These are phyloP conservation scores for Willowsia nigromaculata DNA, from an alignment of 2,888 invertebrate genomes.

Conservation along the genomic window DNA sequence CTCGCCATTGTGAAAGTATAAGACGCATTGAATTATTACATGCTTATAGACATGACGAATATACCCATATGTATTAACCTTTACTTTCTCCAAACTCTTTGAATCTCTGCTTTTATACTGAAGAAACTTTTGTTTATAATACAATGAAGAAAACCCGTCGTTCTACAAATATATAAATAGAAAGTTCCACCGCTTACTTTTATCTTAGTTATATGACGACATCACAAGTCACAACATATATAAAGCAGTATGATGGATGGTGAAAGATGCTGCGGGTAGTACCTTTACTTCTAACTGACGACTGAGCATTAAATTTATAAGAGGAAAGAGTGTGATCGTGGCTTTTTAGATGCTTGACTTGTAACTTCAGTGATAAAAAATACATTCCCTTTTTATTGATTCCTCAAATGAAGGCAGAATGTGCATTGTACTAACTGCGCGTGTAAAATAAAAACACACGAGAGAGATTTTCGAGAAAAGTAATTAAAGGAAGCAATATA, in stretches of 20 bases:
- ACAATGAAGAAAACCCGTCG: background rate
- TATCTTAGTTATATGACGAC: background rate
- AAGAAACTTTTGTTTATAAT: background rate
- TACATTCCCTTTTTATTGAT: background rate
- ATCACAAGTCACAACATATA: background rate
- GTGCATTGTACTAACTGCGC: no score
- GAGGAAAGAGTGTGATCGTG: background rate
- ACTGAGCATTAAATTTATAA: background rate
- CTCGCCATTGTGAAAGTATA: slow-evolving; percentile 47
- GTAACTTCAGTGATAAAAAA: background rate
- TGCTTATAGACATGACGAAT: no score
- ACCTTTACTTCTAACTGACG: background rate
- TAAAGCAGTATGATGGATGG: background rate
- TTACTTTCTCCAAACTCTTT: background rate
- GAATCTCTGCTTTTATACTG: background rate
- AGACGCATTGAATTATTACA: background rate
- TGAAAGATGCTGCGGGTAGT: background rate
- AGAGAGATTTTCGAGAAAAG: no score
- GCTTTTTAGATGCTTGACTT: background rate
- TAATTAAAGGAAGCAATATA: no score
- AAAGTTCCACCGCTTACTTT: background rate
- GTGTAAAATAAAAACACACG: no score
- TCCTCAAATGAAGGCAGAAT: no score
- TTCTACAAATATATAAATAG: no score
- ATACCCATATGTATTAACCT: background rate